Evolutionary conservation across 1,140 invertebrate genomes (phyloP), one percentile per base, ranked within the genome.

Genomic region (Pseudomyrmex sp.): DNA sequence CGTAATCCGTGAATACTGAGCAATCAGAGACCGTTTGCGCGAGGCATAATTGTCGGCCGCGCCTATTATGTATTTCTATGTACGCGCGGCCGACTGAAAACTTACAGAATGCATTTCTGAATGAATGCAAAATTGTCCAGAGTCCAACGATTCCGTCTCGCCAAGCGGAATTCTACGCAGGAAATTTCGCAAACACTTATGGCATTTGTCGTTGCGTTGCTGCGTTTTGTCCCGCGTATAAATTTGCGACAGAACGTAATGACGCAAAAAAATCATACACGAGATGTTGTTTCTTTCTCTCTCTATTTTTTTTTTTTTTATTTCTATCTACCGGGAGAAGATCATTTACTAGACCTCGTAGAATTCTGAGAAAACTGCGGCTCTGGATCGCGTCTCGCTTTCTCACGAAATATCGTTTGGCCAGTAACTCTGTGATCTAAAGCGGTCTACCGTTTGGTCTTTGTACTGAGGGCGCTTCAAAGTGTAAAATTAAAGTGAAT

Each of bases 401-500:
- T 44, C 76, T 72, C 9, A 54, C 66, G 54, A 80, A 80, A 80
- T 80, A 80, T 80, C 61, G 66, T 80, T 66, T 59, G 76, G 2
- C 54, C 20, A 66, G 76, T 80, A 54, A 80, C 76, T 80, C 76
- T 80, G 76, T 80, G 66, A 80, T 80, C 76, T 80, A 69, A 80
- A 80, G 61, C 74, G 74, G 76, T 70, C 76, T 35, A 72, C 44
- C 54, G 66, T 59, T 66, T 54, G 44, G 76, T 80, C 76, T 80
- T 80, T 80, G 76, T 80, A 66, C 76, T 66, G 54, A 48, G 76
- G 20, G 23, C 54, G 66, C 76, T 80, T 80, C 65, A 80, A 72
- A 80, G 76, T 80, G 76, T 80, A 80, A 80, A 80, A 80, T 80
- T 80, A 80, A 80, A 80, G 76, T 80, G 76, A 80, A 80, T 80